phyloP scores from a whole-genome alignment of 2,113 vertebrate genomes.

The Gambusia holbrooki region DNA sequence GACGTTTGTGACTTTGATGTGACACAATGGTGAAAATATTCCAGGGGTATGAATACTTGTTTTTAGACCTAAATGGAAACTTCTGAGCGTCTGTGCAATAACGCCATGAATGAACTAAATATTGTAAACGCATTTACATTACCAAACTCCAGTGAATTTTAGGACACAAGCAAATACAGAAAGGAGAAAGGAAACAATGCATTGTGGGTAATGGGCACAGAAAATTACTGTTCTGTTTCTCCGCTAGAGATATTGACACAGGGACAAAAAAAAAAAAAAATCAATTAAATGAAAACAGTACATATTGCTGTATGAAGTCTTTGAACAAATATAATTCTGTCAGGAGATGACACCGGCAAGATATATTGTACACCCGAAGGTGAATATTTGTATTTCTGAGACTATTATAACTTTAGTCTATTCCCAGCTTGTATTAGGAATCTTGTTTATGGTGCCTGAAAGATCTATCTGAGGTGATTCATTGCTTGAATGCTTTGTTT shows the following conservation, averaged over 20 bases:
- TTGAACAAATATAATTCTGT: slow-evolving; percentile 53
- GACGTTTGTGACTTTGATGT: background rate
- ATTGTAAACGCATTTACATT: slow-evolving; percentile 31
- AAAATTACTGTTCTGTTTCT: slow-evolving; percentile 56
- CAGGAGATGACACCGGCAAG: slow-evolving; percentile 44
- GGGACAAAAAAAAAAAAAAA: slow-evolving; percentile 20
- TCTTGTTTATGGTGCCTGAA: slow-evolving; percentile 68
- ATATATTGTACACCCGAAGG: slow-evolving; percentile 59
- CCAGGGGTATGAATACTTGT: background rate
- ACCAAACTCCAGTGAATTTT: slow-evolving; percentile 11
- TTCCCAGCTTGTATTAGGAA: slow-evolving; percentile 57
- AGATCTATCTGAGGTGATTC: slow-evolving; percentile 71
- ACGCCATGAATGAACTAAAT: slow-evolving; percentile 16
- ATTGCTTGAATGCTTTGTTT: slow-evolving; percentile 72
- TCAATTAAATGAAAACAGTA: slow-evolving; percentile 60
- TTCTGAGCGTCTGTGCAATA: background rate
- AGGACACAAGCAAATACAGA: slow-evolving; percentile 19
- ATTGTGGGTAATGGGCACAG: slow-evolving; percentile 33
- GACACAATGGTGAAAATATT: background rate
- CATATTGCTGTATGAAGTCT: slow-evolving; percentile 43
- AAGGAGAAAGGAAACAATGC: slow-evolving; percentile 26
- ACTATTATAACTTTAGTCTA: slow-evolving; percentile 63
- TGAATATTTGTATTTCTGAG: slow-evolving; percentile 72
- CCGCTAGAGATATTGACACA: slow-evolving; percentile 50
- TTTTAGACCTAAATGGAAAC: slow-evolving; percentile 7